Evolutionary conservation across 2,113 vertebrate species (phyloP).

Genomic region (Lepidothrix coronata): DNA sequence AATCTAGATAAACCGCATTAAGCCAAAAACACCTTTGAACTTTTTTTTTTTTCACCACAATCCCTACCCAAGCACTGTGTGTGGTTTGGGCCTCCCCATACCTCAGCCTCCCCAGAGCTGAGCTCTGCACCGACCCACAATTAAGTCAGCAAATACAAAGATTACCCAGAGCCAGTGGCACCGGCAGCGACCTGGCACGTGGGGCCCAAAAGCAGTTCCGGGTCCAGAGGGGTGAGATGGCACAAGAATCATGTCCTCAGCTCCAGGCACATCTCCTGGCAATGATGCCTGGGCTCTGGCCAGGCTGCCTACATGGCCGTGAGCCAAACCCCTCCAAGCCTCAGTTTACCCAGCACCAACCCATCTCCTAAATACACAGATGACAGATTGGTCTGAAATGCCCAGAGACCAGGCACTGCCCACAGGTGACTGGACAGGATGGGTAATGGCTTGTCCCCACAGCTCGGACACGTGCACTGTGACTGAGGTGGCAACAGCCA

Average conservation of each 20-base stretch:
- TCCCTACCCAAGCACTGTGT: not conserved
- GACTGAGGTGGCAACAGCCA: not conserved
- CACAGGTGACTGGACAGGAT: not conserved
- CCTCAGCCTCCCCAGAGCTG: not conserved
- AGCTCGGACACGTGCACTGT: fast-evolving
- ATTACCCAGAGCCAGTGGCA: not conserved
- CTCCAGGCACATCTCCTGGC: fast-evolving
- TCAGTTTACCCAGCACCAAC: constrained; percentile 14
- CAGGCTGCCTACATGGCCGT: not conserved
- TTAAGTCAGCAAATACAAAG: not conserved
- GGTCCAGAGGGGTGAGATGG: fast-evolving
- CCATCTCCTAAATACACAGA: not conserved
- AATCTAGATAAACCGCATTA: constrained; percentile 62
- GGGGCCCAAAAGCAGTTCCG: not conserved
- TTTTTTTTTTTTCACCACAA: constrained; percentile 11
- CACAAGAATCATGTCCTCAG: fast-evolving
- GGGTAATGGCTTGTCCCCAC: not conserved
- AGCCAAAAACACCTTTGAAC: constrained; percentile 58
- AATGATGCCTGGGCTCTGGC: not conserved
- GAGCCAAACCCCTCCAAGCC: not conserved
- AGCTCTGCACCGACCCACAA: not conserved
- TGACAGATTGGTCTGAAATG: not conserved
- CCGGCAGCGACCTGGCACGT: not conserved
- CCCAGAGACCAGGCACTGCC: fast-evolving
- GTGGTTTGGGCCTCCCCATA: constrained; percentile 34